Percentiles rank a stretch among this genome's conserved stretches.
These are phyloP conservation scores for Conomelus anceps DNA, from an alignment of 2,888 invertebrate genomes.

Conservation along the genomic window DNA sequence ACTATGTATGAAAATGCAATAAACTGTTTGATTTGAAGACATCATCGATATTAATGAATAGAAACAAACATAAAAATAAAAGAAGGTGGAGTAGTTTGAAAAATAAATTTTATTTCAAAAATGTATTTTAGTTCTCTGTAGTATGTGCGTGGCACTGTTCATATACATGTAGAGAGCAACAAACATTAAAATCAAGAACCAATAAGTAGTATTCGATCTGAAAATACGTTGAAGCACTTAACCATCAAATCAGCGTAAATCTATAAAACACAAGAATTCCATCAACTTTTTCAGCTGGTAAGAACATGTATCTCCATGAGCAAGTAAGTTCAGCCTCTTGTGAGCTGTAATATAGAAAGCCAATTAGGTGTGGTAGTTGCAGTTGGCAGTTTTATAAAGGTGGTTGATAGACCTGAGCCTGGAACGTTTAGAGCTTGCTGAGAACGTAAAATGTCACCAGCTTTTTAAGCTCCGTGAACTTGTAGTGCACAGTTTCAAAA, in stretches of 20 bases:
- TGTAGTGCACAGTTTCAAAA: no score
- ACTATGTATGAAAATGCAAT: no score
- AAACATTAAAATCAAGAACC: background rate
- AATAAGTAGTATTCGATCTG: background rate
- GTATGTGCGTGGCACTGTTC: no score
- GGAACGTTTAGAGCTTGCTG: background rate
- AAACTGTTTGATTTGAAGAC: no score
- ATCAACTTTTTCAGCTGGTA: background rate
- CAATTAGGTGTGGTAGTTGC: background rate
- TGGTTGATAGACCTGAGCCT: background rate
- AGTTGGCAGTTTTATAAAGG: background rate
- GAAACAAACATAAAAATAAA: no score
- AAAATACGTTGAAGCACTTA: background rate
- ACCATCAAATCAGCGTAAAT: background rate
- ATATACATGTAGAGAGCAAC: no score
- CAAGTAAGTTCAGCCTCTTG: background rate
- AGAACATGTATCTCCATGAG: background rate
- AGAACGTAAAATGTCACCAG: background rate
- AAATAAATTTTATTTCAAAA: no score
- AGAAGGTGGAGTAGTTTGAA: no score
- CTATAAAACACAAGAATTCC: background rate
- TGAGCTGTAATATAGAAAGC: background rate
- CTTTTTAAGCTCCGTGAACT: background rate
- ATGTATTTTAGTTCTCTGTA: no score
- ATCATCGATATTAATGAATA: no score